A percentile compares a stretch with the other conserved stretches of the same genome.
These are phyloP conservation scores for Machimus atricapillus DNA, from an alignment of 2,888 invertebrate genomes.

Conservation along the genomic window DNA sequence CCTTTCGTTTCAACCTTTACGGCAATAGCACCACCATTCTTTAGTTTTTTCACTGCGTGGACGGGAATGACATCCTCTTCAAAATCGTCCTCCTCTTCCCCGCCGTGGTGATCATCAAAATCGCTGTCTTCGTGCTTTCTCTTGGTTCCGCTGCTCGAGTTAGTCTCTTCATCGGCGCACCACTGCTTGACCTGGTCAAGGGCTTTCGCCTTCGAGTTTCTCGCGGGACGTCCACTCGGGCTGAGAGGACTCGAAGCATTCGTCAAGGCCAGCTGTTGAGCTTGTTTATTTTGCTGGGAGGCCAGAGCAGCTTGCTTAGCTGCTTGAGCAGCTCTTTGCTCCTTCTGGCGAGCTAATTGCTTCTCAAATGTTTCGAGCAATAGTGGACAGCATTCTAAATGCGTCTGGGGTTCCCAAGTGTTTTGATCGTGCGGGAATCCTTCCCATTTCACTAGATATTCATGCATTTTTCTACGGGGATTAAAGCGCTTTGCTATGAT, in stretches of 20 bases:
- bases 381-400: slow-evolving; percentile 78
- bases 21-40: slow-evolving; percentile 56
- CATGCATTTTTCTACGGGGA: slow-evolving; percentile 77
- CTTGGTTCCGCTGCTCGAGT: slow-evolving; percentile 54
- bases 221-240: slow-evolving; percentile 62
- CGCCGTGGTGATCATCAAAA: slow-evolving; percentile 63
- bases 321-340: slow-evolving; percentile 69
- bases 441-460: slow-evolving; percentile 88
- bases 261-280: slow-evolving; percentile 48
- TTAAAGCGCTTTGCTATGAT: slow-evolving; percentile 85
- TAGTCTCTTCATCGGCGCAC: slow-evolving; percentile 72
- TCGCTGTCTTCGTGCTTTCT: slow-evolving; percentile 65
- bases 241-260: slow-evolving; percentile 63
- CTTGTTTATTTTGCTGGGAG: slow-evolving; percentile 51
- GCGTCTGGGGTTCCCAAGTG: slow-evolving; percentile 84
- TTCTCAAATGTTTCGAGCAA: slow-evolving; percentile 82
- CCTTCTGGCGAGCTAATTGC: slow-evolving; percentile 77
- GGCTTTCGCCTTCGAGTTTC: slow-evolving; percentile 82
- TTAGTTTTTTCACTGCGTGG: slow-evolving; percentile 65
- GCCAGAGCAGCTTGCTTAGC: slow-evolving; percentile 51
- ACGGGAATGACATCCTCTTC: slow-evolving; percentile 64
- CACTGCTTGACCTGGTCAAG: slow-evolving; percentile 84
- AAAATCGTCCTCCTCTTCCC: slow-evolving; percentile 64
- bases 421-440: slow-evolving; percentile 81
- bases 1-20: slow-evolving; percentile 53